Percentiles rank a stretch among this genome's conserved stretches.
Evolutionary conservation across 2,113 vertebrate genomes (phyloP).

Genomic region (Misgurnus mizolepis): DNA sequence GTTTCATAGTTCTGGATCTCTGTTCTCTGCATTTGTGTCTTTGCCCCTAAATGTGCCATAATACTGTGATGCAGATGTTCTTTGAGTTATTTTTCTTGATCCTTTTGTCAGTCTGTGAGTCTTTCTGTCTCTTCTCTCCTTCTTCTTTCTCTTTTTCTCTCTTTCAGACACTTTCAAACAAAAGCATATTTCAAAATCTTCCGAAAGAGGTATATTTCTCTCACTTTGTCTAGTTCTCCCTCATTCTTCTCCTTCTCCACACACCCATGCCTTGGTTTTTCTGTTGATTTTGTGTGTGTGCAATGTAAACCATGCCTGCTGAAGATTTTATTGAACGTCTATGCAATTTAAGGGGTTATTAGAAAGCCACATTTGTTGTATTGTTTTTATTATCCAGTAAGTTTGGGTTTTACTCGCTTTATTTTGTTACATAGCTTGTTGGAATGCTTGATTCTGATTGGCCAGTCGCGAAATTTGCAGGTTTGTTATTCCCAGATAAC

Average conservation of each 20-base stretch:
- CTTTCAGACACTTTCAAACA: conserved; percentile 91
- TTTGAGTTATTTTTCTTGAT: conserved; percentile 45
- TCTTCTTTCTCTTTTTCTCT: conserved; percentile 68
- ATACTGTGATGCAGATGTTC: conserved; percentile 18
- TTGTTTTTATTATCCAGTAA: too few relatives aligned
- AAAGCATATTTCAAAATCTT: conserved; percentile 88
- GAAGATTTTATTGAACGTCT: not conserved
- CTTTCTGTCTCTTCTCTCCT: conserved; percentile 62
- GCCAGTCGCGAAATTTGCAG: too few relatives aligned
- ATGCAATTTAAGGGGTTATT: conserved; percentile 8
- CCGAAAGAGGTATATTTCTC: conserved; percentile 81
- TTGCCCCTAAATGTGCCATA: conserved; percentile 27
- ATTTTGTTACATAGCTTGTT: too few relatives aligned
- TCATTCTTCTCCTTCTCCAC: conserved; percentile 1
- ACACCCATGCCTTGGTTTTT: not conserved
- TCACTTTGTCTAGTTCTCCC: conserved; percentile 2
- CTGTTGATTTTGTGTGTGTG: not conserved
- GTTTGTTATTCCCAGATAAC: too few relatives aligned
- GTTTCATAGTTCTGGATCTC: not conserved
- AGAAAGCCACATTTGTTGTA: not conserved
- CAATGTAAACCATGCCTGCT: not conserved
- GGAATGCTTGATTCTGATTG: too few relatives aligned
- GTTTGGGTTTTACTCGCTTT: too few relatives aligned
- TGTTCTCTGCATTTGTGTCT: conserved; percentile 4
- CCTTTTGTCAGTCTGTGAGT: conserved; percentile 53